phyloP scores from a whole-genome alignment of 2,888 invertebrate species.

The Ypsolopha scabrella region DNA sequence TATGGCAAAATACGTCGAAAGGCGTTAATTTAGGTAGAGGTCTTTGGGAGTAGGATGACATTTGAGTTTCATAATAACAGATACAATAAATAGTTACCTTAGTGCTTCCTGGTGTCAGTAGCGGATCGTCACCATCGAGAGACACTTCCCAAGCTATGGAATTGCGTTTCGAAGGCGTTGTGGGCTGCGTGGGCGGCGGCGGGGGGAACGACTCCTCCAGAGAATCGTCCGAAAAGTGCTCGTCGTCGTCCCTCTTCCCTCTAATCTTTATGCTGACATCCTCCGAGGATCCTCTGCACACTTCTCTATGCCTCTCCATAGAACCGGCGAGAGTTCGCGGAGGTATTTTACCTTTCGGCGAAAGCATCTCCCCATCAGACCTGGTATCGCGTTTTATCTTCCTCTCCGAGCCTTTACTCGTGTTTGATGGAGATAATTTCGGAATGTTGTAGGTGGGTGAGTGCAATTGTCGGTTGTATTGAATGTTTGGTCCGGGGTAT shows the following conservation, averaged over 20 bases:
- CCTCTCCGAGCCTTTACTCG: constrained; percentile 34
- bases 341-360: constrained; percentile 69
- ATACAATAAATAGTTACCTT: constrained; percentile 48
- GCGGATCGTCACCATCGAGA: constrained; percentile 77
- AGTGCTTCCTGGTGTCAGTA: constrained; percentile 78
- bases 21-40: too few species aligned
- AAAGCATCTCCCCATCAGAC: constrained; percentile 56
- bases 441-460: constrained; percentile 54
- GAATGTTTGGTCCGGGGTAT: constrained; percentile 70
- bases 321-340: constrained; percentile 78
- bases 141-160: constrained; percentile 92
- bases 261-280: constrained; percentile 46
- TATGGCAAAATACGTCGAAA: too few species aligned
- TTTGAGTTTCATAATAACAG: not conserved
- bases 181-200: constrained; percentile 59
- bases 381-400: constrained; percentile 44
- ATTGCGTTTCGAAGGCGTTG: constrained; percentile 77
- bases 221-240: constrained; percentile 86
- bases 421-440: constrained; percentile 53
- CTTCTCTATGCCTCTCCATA: constrained; percentile 84
- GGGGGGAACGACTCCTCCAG: constrained; percentile 81
- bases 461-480: constrained; percentile 41
- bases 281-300: constrained; percentile 74
- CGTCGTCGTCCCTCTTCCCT: constrained; percentile 52
- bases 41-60: too few species aligned